Percentiles rank a stretch among this genome's conserved stretches.
Conservation (phyloP, 2,113 vertebrate species). For the Cebus imitator region DNA sequence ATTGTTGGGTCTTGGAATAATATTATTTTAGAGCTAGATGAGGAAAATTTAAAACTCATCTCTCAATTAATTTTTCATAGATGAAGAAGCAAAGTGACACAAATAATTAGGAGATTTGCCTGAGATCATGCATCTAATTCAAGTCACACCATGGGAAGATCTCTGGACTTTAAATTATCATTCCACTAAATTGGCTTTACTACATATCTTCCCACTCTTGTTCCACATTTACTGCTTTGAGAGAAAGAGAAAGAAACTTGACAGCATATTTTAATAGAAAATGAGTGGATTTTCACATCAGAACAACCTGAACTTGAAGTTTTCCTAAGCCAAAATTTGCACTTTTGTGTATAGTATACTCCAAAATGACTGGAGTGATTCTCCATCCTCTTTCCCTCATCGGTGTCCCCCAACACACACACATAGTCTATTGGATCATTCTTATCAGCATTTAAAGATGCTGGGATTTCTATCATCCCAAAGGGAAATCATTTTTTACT, state of each 20-base stretch:
- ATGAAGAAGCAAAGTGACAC: slow-evolving; percentile 33
- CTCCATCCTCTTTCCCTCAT: not conserved
- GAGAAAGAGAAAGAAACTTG: not conserved
- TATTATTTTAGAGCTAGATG: slow-evolving; percentile 32
- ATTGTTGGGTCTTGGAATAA: slow-evolving; percentile 41
- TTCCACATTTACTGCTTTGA: slow-evolving; percentile 29
- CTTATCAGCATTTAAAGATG: not conserved
- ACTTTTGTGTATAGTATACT: not conserved
- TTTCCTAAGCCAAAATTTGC: not conserved
- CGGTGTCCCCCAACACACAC: not conserved
- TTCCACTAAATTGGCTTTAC: slow-evolving; percentile 46
- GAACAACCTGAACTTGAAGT: slow-evolving; percentile 31
- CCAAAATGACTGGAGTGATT: not conserved
- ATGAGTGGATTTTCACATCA: not conserved
- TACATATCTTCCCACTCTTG: not conserved
- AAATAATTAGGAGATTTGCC: slow-evolving; percentile 36
- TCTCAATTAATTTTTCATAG: slow-evolving; percentile 34
- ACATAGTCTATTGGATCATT: not conserved
- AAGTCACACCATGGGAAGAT: not conserved
- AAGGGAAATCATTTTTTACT: not conserved
- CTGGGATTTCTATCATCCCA: not conserved
- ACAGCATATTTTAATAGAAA: slow-evolving; percentile 32
- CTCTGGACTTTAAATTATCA: slow-evolving; percentile 48
- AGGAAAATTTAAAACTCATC: slow-evolving; percentile 42
- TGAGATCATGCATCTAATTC: slow-evolving; percentile 24